Evolutionary conservation across 2,797 vertebrate genomes (phyloP), one percentile per base, ranked within the genome.

Genomic region (Diplodus sargus): DNA sequence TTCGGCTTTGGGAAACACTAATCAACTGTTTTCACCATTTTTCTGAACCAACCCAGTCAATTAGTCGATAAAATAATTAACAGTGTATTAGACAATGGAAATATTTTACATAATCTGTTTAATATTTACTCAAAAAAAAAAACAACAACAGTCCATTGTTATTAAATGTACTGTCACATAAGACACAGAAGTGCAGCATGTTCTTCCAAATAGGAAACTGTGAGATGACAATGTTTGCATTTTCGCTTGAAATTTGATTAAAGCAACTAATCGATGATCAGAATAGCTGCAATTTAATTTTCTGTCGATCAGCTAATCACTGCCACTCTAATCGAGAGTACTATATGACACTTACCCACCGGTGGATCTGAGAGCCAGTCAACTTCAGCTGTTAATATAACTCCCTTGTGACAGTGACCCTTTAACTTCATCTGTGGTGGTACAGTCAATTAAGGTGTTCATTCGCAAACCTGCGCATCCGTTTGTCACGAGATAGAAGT

Each of bases 301-400:
- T 34, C 25, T 16, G 9, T 54, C 1, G 0, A 57, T 23, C 7
- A 4, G 15, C 4, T 18, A 47, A 23, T 49, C 12, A 1, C 43
- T 47, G 57, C 22, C 16, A 5, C 13, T 56, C 1, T 20, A 18
- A 22, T 64, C n/a, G 10, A n/a, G 45, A 20, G 8, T 13, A 54
- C 28, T 18, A 34, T 10, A n/a, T 60, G 12, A 76, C 67, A 83
- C 22, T 83, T 70, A 79, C 79, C 58, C 45, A 57, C 17, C 3
- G 15, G 17, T 45, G 67, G 39, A 70, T 47, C 18, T 59, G 2
- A 23, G 20, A 69, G 49, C 6, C 48, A 30, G 48, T n/a, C 42
- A 74, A 23, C 13, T 20, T 4, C 9, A 61, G 9, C n/a, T 65
- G 43, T 78, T 82, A 49, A 48, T 28, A 34, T 10, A 74, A 60